A percentile compares a stretch with the other conserved stretches of the same genome.
Evolutionary conservation across 2,888 invertebrate species (phyloP).

Genomic region (Catocala fraxini): DNA sequence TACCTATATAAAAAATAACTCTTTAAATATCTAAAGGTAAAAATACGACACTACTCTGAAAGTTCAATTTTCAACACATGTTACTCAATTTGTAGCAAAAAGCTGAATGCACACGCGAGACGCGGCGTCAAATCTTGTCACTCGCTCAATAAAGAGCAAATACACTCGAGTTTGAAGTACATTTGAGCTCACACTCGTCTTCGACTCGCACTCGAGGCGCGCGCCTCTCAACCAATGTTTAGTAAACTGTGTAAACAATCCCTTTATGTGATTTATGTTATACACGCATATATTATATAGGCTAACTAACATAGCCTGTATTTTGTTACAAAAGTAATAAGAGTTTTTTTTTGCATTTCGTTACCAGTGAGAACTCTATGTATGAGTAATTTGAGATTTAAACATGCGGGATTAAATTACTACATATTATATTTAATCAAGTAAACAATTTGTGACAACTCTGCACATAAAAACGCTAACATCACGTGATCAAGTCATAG

Average conservation of each 20-base stretch:
- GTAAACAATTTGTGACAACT: too few species aligned
- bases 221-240: slow-evolving; percentile 72
- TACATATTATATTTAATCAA: too few species aligned
- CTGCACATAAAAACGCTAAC: too few species aligned
- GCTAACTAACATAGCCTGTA: not conserved
- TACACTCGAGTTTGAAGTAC: slow-evolving; percentile 73
- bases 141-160: slow-evolving; percentile 77
- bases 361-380: too few species aligned
- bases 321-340: too few species aligned
- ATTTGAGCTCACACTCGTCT: slow-evolving; percentile 73
- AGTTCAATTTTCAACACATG: slow-evolving; percentile 23
- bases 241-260: slow-evolving; percentile 77
- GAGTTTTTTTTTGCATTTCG: too few species aligned
- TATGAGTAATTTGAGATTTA: too few species aligned
- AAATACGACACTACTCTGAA: slow-evolving; percentile 10
- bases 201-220: slow-evolving; percentile 61
- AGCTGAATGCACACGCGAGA: slow-evolving; percentile 54
- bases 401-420: too few species aligned
- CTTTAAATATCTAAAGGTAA: not conserved
- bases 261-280: slow-evolving; percentile 64
- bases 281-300: slow-evolving; percentile 60
- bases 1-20: too few species aligned
- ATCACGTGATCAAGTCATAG: too few species aligned
- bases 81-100: slow-evolving; percentile 45
- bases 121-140: slow-evolving; percentile 70